Base-by-base conservation (phyloP, 2,888 invertebrate genomes). In the Antheraea yamamai region DNA sequence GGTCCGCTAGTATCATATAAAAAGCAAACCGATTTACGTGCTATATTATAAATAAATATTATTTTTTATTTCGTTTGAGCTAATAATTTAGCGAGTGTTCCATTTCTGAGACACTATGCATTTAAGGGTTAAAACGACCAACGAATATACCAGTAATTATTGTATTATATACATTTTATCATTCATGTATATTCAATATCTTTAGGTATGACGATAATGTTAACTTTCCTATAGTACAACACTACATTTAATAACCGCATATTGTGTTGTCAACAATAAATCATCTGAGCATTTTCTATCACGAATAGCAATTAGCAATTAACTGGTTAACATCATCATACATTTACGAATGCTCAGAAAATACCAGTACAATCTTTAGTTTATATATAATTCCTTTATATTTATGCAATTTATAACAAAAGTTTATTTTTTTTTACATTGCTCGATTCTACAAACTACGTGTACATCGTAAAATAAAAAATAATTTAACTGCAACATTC, bases 401-500 rank as follows among this genome's bases (percentile, higher is more conserved):
- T 47, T 47, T 8, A 47, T 47, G 7, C 10, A 10, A 47, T 23
- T 23, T n/a, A 12, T 61, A 61, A 23, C 10, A 61, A 61, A 61
- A 61, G 23, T 23, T 23, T 58, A 58, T 1, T 10, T n/a, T 61
- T 39, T 47, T 47, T 61, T 61, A 61, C n/a, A 61, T 61, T 61
- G 0, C 61, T 23, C 61, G n/a, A 61, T 12, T 20, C 4, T 30
- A 30, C 26, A 26, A 47, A 26, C 64, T 66, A 66, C 0, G 6
- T 70, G n/a, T 39, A 70, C 39, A 20, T 70, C 70, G 70, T 39
- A 8, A 18, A n/a, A 70, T 70, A 70, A 70, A 61, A 70, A 70
- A 8, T 70, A 20, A 66, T 74, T 64, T n/a, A 51, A 52, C 51
- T 30, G 35, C 73, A 75, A 72, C 72, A 61, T 75, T 72, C 68